These are phyloP conservation scores for Cephus pulcher DNA, from an alignment of 2,888 invertebrate genomes.

Conservation along the genomic window DNA sequence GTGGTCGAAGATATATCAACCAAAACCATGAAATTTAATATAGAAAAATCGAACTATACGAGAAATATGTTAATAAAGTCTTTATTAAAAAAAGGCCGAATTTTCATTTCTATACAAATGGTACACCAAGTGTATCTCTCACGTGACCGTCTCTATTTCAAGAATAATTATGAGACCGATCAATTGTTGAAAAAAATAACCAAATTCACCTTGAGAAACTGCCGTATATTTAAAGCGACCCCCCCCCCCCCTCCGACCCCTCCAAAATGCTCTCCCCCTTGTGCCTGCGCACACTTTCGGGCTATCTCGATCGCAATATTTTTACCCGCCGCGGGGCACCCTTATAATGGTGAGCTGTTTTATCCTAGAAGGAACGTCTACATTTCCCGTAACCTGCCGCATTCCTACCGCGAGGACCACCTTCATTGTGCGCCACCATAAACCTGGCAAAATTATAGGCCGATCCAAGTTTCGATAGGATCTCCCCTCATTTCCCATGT, in stretches of 20 bases:
- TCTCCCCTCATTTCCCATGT: background rate
- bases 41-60: background rate
- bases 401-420: conserved; percentile 23
- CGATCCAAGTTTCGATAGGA: conserved; percentile 17
- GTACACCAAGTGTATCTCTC: background rate
- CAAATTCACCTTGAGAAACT: background rate
- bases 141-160: background rate
- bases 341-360: conserved; percentile 15
- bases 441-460: conserved; percentile 41
- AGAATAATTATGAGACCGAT: background rate
- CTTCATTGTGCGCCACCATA: conserved; percentile 30
- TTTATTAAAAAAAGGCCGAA: background rate
- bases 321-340: conserved; percentile 13
- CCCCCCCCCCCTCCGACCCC: no score
- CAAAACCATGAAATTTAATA: background rate
- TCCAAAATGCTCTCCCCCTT: background rate
- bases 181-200: background rate
- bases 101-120: background rate
- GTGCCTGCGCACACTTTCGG: background rate
- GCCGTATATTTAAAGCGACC: background rate
- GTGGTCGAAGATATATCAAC: background rate
- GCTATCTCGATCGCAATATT: conserved; percentile 21
- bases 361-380: conserved; percentile 9
- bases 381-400: conserved; percentile 6
- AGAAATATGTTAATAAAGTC: background rate